A percentile compares a stretch with the other conserved stretches of the same genome.
These are phyloP conservation scores for Glaucopsyche alexis DNA, from an alignment of 2,888 invertebrate species.

Conservation along the genomic window DNA sequence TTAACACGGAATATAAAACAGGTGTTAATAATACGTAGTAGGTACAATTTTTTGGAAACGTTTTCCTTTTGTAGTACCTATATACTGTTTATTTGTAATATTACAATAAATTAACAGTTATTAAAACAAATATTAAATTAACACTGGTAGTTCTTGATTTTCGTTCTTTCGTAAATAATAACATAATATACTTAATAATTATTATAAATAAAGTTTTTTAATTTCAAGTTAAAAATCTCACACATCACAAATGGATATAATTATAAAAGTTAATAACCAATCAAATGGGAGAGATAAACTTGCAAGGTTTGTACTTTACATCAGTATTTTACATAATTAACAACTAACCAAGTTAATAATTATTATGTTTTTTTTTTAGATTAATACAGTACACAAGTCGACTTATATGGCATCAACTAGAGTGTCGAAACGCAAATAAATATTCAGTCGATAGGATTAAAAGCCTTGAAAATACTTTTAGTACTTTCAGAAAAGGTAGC, in stretches of 20 bases:
- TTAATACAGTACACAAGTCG: conserved; percentile 90
- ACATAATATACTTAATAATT: too few relatives aligned
- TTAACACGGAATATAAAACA: too few relatives aligned
- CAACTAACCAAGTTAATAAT: conserved; percentile 2
- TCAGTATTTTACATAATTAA: not conserved
- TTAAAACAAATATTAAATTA: too few relatives aligned
- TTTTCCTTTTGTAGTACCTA: not conserved
- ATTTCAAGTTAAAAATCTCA: not conserved
- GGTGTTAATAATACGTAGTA: too few relatives aligned
- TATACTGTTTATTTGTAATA: too few relatives aligned
- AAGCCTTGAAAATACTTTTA: conserved; percentile 89
- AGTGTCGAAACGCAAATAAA: conserved; percentile 81
- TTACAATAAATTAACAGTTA: too few relatives aligned
- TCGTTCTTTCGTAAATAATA: too few relatives aligned
- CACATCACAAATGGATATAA: conserved; percentile 62
- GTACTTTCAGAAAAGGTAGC: conserved; percentile 91
- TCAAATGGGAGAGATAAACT: conserved; percentile 78
- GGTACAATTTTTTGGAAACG: not conserved
- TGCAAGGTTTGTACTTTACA: conserved; percentile 60
- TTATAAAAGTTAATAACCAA: conserved; percentile 76
- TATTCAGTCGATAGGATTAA: conserved; percentile 87
- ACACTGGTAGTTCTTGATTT: too few relatives aligned
- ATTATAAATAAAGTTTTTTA: too few relatives aligned
- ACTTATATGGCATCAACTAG: conserved; percentile 88
- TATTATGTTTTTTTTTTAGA: conserved; percentile 74